A percentile compares a stretch with the other conserved stretches of the same genome.
Conservation (phyloP, 2,797 vertebrate species). For the Sebastes vulpes region DNA sequence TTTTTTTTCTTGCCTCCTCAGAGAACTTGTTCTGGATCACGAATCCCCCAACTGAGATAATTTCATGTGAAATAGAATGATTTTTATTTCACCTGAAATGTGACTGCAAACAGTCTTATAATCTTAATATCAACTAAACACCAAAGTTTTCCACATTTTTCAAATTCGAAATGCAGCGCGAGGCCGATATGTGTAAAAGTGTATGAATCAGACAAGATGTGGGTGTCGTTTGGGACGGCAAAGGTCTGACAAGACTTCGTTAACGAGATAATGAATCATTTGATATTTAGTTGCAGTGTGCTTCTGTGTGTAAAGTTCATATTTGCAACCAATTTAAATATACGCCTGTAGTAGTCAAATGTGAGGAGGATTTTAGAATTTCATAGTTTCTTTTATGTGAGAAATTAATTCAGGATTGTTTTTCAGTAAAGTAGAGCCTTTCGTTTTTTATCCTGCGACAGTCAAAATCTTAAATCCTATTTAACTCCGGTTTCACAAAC, state of each 20-base stretch:
- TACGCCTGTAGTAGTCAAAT: not conserved
- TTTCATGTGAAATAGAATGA: not conserved
- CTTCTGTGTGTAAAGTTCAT: conserved; percentile 31
- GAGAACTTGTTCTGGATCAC: not conserved
- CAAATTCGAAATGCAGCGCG: not conserved
- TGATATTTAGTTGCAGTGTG: conserved; percentile 49
- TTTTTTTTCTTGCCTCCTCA: not conserved
- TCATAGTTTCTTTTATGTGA: not conserved
- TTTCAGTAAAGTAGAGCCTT: not conserved
- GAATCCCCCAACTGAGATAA: not conserved
- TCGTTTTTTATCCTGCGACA: not conserved
- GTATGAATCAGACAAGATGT: conserved; percentile 63
- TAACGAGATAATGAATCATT: conserved; percentile 65
- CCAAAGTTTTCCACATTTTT: not conserved
- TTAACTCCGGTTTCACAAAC: not conserved
- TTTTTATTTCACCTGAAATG: not conserved
- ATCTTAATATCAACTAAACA: not conserved
- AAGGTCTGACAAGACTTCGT: conserved; percentile 58
- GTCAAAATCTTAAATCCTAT: not conserved
- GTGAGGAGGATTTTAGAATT: not conserved
- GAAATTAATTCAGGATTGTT: not conserved
- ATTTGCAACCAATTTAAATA: conserved; percentile 11
- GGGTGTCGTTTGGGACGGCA: conserved; percentile 46
- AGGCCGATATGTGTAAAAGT: conserved; percentile 7
- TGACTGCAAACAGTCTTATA: not conserved